Evolutionary conservation across 2,797 vertebrate genomes (phyloP), one percentile per base, ranked within the genome.

Genomic region (Labeo calbasu): DNA sequence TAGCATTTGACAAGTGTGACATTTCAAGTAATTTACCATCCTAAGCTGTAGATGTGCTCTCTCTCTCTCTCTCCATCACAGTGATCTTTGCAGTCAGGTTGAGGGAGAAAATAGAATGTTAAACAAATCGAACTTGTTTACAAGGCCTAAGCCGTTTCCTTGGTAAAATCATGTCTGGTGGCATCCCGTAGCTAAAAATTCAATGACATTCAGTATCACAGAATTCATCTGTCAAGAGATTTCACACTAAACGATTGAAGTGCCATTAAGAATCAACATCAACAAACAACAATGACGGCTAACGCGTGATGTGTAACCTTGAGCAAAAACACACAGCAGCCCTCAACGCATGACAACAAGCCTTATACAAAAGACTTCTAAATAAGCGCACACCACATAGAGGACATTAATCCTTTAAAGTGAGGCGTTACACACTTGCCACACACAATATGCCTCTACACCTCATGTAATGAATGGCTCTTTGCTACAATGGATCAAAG

Each of bases 401-500:
- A 63, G 78, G 23, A 84, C 51, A 81, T 84, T 77, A 86, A 86
- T 77, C 85, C 61, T 80, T 78, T 82, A 78, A 78, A 71, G 28
- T 55, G 79, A 78, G 73, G 68, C 43, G 50, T 87, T 78, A 72
- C 40, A 59, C 79, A 66, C 72, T 84, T 66, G 69, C 78, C 23
- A 48, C 82, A 81, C 59, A 81, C 82, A 77, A 50, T 79, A 70
- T 79, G 57, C 71, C 59, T 55, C 65, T 77, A 40, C 19, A 59
- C 59, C 71, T 81, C 66, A 28, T 40, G 28, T 77, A 55, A 70
- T 77, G 68, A 82, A 87, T 81, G 80, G 86, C 66, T 75, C 50
- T 81, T 61, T 66, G 73, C 68, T 23, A 72, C 73, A 78, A 84
- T 84, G 79, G 82, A 84, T 84, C 78, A 84, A 82, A 84, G 79